Base-by-base conservation (phyloP, 2,113 vertebrate genomes). In the Arvicanthis niloticus region DNA sequence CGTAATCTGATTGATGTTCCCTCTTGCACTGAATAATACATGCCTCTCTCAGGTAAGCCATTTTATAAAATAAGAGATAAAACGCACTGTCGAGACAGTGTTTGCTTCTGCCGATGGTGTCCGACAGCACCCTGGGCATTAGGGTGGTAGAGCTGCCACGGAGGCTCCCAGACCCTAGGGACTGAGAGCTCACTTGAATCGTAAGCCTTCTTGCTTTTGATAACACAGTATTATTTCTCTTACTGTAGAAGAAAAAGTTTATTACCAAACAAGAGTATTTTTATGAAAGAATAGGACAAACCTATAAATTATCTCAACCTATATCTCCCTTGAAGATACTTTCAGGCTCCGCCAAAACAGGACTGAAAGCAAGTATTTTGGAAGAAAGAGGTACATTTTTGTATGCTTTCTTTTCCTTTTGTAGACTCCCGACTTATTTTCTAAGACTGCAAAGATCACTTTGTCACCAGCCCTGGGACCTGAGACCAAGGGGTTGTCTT, bases 121-220 rank as follows among this genome's bases (percentile, higher is more conserved):
- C 96, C 91, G 88, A 75, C 93, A 58, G 86, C 86, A 91, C 98
- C 96, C 97, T 19, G 96, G 96, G 97, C 77, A 76, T 53, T 97
- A 42, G 89, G 72, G 80, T n/a, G 48, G 97, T 96, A 67, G 94
- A 93, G 97, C 98, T 86, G 94, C 97, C 96, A 90, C 91, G 81
- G 78, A 97, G 97, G 97, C 98, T 97, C 97, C 94, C 85, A 9
- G 62, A 92, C 98, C 98, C 97, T 89, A 73, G 87, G 89, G 94
- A 96, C 37, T 80, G 72, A 96, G 97, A 96, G 96, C 95, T 98
- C 98, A 77, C 98, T 95, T 80, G 95, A 96, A 95, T 98, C 93
- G 90, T 96, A 98, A 98, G 98, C 98, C 98, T 99, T 99, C 98
- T 98, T 98, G 98, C 98, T 99, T 99, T 99, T 99, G 99, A 99